Evolutionary conservation across 2,797 vertebrate species (phyloP).

Genomic region (Molothrus ater): DNA sequence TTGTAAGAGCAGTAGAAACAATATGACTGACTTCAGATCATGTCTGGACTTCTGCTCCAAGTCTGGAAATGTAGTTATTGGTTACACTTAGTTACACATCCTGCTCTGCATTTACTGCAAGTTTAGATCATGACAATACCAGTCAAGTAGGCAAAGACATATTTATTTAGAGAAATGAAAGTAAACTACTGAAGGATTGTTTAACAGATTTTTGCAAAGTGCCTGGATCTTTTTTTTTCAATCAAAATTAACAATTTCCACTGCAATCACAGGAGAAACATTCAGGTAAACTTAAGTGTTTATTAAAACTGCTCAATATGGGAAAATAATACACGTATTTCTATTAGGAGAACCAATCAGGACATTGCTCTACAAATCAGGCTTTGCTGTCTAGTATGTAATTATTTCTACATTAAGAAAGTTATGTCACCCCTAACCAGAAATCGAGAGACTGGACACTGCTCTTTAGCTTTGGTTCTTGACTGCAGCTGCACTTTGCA

Average conservation of each 20-base stretch:
- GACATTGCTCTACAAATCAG: background rate
- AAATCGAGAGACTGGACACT: background rate
- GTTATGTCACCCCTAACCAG: background rate
- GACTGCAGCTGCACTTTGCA: background rate
- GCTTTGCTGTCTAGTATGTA: background rate
- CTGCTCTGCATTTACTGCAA: background rate
- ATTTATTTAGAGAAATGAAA: background rate
- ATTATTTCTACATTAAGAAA: background rate
- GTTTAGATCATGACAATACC: background rate
- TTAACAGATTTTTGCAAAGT: background rate
- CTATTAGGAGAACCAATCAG: background rate
- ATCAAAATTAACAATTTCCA: background rate
- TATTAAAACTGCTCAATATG: background rate
- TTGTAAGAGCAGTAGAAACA: background rate
- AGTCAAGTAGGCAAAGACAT: background rate
- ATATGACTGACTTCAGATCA: background rate
- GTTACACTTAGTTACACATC: background rate
- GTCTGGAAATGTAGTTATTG: background rate
- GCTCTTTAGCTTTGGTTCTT: background rate
- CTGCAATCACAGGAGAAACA: background rate
- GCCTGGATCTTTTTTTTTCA: background rate
- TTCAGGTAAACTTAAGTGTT: background rate
- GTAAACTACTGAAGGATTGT: background rate
- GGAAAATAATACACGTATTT: background rate
- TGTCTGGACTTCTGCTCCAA: background rate